Evolutionary conservation across 2,888 invertebrate genomes (phyloP).

Genomic region (Branchellion lobata): DNA sequence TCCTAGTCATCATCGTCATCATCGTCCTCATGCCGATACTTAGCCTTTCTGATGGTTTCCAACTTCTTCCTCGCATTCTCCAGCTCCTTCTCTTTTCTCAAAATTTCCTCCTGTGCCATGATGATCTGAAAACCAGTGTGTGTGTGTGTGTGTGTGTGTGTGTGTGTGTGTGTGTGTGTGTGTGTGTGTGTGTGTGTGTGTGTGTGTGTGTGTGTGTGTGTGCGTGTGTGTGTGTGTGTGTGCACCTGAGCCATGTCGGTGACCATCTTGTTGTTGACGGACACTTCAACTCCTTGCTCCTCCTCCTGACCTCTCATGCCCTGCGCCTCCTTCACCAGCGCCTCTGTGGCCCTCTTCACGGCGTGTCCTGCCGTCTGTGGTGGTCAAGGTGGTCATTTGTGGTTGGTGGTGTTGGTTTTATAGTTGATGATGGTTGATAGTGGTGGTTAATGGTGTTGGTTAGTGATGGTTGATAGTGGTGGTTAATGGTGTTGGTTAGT

Average conservation of each 20-base stretch:
- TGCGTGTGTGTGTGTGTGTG: constrained; percentile 10
- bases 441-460: too few species aligned
- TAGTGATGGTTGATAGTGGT: too few species aligned
- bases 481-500: too few species aligned
- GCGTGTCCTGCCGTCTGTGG: constrained; percentile 79
- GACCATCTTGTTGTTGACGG: constrained; percentile 88
- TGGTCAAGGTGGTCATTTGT: too few species aligned
- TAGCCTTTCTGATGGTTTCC: constrained; percentile 78
- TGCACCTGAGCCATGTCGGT: constrained; percentile 87
- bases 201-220: too few species aligned
- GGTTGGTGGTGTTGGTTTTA: neutral
- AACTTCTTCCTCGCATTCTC: constrained; percentile 87
- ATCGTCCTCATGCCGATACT: constrained; percentile 50
- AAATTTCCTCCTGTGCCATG: constrained; percentile 68
- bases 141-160: constrained; percentile 40
- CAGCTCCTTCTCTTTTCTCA: constrained; percentile 88
- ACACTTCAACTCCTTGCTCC: constrained; percentile 71
- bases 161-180: constrained; percentile 49
- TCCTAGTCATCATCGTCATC: constrained; percentile 26
- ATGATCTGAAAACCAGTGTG: constrained; percentile 55
- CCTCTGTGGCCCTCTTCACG: constrained; percentile 95
- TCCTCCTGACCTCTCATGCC: constrained; percentile 91
- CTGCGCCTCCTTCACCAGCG: constrained; percentile 88
- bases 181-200: neutral
- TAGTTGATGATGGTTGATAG: too few species aligned